These are phyloP conservation scores for Sinotaia quadrata DNA, from an alignment of 2,888 invertebrate genomes.

Conservation along the genomic window DNA sequence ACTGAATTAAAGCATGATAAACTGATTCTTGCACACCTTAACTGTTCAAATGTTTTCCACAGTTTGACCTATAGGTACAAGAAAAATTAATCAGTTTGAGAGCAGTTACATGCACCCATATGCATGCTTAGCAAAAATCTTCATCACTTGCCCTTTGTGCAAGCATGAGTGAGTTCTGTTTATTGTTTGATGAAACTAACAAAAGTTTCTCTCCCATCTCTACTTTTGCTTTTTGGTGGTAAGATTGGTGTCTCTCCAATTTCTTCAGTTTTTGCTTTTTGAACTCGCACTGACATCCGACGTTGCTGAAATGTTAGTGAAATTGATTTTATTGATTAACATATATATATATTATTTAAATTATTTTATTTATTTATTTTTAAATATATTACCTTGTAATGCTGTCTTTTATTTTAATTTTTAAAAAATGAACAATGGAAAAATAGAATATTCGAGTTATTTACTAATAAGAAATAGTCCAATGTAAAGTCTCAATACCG, in stretches of 20 bases:
- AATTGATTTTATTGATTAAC: background rate
- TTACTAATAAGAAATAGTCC: background rate
- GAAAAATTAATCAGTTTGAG: no score
- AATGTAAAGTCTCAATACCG: no score
- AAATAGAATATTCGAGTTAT: background rate
- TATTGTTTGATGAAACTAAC: background rate
- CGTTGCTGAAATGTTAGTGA: conserved; percentile 20
- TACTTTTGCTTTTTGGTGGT: conserved; percentile 10
- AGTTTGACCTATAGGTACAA: no score
- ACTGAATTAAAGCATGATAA: no score
- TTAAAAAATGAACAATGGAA: background rate
- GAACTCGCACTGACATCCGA: conserved; percentile 27
- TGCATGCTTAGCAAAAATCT: no score
- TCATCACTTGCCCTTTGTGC: no score
- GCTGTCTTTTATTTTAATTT: background rate
- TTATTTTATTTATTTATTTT: no score
- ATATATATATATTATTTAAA: background rate
- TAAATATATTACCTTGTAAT: no score
- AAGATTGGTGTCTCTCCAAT: conserved; percentile 28
- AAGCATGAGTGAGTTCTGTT: no score
- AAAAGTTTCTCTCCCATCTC: background rate
- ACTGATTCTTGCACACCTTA: no score
- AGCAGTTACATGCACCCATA: no score
- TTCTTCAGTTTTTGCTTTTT: conserved; percentile 31
- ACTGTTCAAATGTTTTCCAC: no score